Evolutionary conservation across 2,888 invertebrate genomes (phyloP).

Genomic region (Cataglyphis albicans): DNA sequence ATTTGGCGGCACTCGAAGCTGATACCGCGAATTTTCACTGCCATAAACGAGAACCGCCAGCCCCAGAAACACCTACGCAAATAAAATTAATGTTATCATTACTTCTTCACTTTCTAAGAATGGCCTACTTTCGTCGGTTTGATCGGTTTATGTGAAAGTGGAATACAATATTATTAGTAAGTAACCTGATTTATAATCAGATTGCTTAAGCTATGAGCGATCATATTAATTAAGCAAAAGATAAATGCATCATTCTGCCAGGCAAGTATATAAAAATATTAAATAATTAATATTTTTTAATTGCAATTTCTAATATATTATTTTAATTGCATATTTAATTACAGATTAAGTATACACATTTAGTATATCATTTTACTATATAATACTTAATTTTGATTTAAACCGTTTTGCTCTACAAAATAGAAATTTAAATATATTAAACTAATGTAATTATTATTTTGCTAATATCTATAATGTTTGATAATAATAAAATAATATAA

Average conservation of each 20-base stretch:
- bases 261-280: background rate
- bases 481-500: background rate
- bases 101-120: conserved; percentile 42
- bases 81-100: conserved; percentile 24
- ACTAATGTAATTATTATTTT: background rate
- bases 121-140: conserved; percentile 42
- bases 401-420: background rate
- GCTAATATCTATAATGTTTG: background rate
- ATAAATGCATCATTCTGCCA: background rate
- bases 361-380: background rate
- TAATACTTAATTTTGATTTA: background rate
- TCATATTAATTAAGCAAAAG: conserved; percentile 2
- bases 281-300: background rate
- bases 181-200: conserved; percentile 17
- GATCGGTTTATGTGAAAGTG: conserved; percentile 46
- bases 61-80: conserved; percentile 78
- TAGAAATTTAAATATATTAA: background rate
- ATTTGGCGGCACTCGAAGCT: conserved; percentile 71
- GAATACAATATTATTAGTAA: conserved; percentile 19
- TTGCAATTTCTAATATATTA: background rate
- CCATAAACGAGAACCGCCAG: conserved; percentile 76
- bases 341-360: background rate
- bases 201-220: background rate
- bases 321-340: background rate
- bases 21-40: conserved; percentile 70